Percentiles rank a stretch among this genome's conserved stretches.
Evolutionary conservation across 1,140 invertebrate genomes (phyloP).

Genomic region (Stegodyphus dumicola): DNA sequence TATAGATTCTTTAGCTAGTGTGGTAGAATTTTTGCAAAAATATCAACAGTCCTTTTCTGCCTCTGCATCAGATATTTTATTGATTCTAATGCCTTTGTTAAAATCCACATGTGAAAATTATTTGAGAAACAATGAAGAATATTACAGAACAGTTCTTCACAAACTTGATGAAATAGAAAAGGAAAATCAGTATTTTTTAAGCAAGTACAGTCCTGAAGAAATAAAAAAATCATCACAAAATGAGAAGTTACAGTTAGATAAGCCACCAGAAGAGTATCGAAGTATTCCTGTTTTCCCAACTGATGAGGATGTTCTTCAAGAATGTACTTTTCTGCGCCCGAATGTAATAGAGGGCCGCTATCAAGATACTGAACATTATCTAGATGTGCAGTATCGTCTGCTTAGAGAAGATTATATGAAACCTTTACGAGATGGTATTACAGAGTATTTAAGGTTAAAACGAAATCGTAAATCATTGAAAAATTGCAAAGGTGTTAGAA

Average conservation of each 20-base stretch:
- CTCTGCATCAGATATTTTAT: background rate
- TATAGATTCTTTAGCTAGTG: background rate
- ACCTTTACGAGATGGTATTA: conserved; percentile 67
- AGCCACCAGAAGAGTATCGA: conserved; percentile 59
- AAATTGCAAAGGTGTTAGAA: background rate
- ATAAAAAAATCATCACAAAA: background rate
- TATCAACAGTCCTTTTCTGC: background rate
- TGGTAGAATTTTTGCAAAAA: background rate
- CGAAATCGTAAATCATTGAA: background rate
- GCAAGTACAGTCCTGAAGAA: background rate
- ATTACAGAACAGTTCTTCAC: background rate
- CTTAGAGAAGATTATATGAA: conserved; percentile 77
- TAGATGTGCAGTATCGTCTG: conserved; percentile 82
- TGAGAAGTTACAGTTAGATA: background rate
- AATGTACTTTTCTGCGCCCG: conserved; percentile 70
- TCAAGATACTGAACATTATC: conserved; percentile 76
- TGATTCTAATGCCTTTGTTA: background rate
- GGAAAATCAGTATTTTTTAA: background rate
- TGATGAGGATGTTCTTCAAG: conserved; percentile 30
- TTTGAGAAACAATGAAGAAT: background rate
- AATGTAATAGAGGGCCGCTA: conserved; percentile 76
- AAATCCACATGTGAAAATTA: background rate
- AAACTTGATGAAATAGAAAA: background rate
- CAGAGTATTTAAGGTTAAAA: conserved; percentile 17
- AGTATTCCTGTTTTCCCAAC: conserved; percentile 55